Base-by-base conservation (phyloP, 2,888 invertebrate genomes). In the Spatulosminthurus flaviceps region DNA sequence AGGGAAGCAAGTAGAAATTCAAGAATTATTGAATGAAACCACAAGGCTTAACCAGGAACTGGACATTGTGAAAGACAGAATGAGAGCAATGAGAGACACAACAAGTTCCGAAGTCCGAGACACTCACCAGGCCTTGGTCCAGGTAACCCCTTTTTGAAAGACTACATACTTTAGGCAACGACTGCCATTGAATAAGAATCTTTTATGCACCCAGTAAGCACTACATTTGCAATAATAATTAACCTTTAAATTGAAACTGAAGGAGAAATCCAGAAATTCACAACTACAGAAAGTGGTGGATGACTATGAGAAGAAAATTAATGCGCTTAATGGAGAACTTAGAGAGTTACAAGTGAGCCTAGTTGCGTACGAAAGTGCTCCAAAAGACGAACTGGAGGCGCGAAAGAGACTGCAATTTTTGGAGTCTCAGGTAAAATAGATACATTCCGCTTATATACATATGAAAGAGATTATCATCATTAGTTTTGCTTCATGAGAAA, bases 1-100 rank as follows among this genome's bases (percentile, higher is more conserved):
- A 42, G 90, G 90, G 83, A 92, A 92, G 84, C 91, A 92, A 83
- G 87, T 91, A 77, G 75, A 78, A 41, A 22, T 78, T 0, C 71
- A 82, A 19, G 28, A 43, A 24, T 22, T 43, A 5, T 24, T 71
- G 16, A 66, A 76, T 22, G 82, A 84, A 61, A 41, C 80, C 43
- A 80, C 61, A 19, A 60, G 69, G 19, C 11, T 82, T 0, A 74
- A 79, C 13, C 81, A 82, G 28, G 85, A 85, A 26, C 34, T 82
- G 11, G 29, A 64, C 19, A 78, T 60, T 29, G 29, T 81, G 0
- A 81, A 81, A 67, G 82, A 82, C 11, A 72, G 83, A 22, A 82
- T 84, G 79, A 77, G 67, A 24, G 28, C 77, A 21, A 79, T 77
- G 24, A 61, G 83, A 29, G 83, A 84, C 29, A 73, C 80, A 41